A percentile compares a stretch with the other conserved stretches of the same genome.
phyloP scores from a whole-genome alignment of 2,797 vertebrate genomes.

The Enteromius mattozi region DNA sequence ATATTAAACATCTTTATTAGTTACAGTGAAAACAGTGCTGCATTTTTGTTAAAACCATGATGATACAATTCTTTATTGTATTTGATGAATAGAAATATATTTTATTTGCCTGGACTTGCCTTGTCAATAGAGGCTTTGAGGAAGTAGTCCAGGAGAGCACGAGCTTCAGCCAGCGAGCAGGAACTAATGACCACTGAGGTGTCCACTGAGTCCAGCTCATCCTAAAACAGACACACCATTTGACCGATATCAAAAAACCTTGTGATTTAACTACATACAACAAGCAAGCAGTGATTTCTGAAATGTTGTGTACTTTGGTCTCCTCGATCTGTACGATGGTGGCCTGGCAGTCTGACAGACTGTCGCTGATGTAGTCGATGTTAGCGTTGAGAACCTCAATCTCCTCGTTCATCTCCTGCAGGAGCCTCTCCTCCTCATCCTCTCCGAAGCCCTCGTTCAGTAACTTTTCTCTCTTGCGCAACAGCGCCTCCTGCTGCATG shows the following conservation, averaged over 20 bases:
- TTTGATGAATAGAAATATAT: background rate
- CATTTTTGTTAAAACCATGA: background rate
- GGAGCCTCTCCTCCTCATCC: constrained; percentile 86
- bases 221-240: constrained; percentile 73
- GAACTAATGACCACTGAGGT: constrained; percentile 98
- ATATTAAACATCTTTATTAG: background rate
- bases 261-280: background rate
- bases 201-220: constrained; percentile 96
- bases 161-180: constrained; percentile 94
- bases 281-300: background rate
- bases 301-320: constrained; percentile 83
- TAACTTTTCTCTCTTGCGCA: constrained; percentile 84
- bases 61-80: too few relatives aligned
- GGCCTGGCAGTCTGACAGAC: constrained; percentile 95
- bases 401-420: constrained; percentile 94
- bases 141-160: constrained; percentile 94
- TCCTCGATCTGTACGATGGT: constrained; percentile 98
- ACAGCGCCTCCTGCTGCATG: constrained; percentile 87
- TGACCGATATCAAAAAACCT: background rate
- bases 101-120: constrained; percentile 43
- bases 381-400: constrained; percentile 95
- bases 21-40: background rate
- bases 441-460: constrained; percentile 78
- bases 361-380: constrained; percentile 97
- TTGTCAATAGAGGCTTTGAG: constrained; percentile 97